Conservation (phyloP, 2,113 vertebrate genomes). For the Bos indicus region DNA sequence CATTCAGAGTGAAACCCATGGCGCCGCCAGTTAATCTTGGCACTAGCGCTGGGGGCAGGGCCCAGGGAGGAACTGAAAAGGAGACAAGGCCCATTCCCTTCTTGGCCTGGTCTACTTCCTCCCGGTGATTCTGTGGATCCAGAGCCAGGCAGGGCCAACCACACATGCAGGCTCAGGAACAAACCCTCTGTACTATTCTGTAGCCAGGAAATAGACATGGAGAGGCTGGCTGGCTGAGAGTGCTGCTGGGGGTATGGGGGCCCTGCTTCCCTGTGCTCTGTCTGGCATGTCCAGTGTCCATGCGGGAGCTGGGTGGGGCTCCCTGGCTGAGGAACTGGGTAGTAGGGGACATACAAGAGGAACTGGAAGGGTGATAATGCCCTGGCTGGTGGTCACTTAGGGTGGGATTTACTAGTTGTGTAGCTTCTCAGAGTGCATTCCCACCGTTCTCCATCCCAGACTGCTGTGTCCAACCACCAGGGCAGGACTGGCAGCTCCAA, state of each 20-base stretch:
- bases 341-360: neutral
- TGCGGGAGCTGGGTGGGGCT: neutral
- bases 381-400: neutral
- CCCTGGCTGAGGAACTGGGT: neutral
- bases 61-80: constrained; percentile 8
- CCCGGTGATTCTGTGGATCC: neutral
- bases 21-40: constrained; percentile 13
- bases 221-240: neutral
- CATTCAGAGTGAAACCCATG: constrained; percentile 11
- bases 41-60: neutral
- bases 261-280: no score
- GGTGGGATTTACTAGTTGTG: no score
- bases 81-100: neutral
- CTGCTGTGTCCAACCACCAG: neutral
- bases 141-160: neutral
- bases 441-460: neutral
- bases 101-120: neutral
- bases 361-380: neutral
- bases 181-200: neutral
- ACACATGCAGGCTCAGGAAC: neutral
- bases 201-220: neutral
- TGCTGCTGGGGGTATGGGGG: neutral
- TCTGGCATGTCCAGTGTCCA: neutral
- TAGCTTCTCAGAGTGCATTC: no score
- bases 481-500: neutral